Evolutionary conservation across 2,113 vertebrate genomes (phyloP).

Genomic region (Amphiprion ocellaris): DNA sequence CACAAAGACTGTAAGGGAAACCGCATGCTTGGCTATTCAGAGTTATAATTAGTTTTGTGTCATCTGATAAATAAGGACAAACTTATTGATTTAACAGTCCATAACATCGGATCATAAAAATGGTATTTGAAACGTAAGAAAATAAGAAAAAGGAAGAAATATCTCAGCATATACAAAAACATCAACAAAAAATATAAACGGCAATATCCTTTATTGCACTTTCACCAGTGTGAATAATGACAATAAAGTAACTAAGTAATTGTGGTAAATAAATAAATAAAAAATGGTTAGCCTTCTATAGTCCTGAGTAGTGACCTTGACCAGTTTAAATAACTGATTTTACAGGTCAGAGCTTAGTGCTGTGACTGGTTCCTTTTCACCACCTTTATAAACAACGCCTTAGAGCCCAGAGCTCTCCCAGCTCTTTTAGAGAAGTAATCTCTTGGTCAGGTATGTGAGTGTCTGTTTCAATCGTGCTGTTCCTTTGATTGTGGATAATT

Average conservation of each 20-base stretch:
- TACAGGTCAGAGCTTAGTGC: slow-evolving; percentile 36
- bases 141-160: too few relatives aligned
- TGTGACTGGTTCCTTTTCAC: slow-evolving; percentile 28
- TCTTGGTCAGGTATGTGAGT: neutral
- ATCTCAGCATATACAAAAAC: too few relatives aligned
- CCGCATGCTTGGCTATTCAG: accelerated
- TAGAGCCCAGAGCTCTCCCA: neutral
- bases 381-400: slow-evolving; percentile 15
- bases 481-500: neutral
- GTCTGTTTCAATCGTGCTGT: neutral
- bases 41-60: neutral
- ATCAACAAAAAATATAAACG: too few relatives aligned
- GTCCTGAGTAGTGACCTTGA: slow-evolving; percentile 66
- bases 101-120: too few relatives aligned
- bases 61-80: neutral
- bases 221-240: neutral
- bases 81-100: neutral
- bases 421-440: neutral
- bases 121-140: neutral
- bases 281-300: slow-evolving; percentile 13
- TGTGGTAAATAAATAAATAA: too few relatives aligned
- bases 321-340: slow-evolving; percentile 38
- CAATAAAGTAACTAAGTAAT: neutral
- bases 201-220: neutral
- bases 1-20: too few relatives aligned